Percentiles rank a stretch among this genome's conserved stretches.
Evolutionary conservation across 2,113 vertebrate species (phyloP).

Genomic region (Scortum barcoo): DNA sequence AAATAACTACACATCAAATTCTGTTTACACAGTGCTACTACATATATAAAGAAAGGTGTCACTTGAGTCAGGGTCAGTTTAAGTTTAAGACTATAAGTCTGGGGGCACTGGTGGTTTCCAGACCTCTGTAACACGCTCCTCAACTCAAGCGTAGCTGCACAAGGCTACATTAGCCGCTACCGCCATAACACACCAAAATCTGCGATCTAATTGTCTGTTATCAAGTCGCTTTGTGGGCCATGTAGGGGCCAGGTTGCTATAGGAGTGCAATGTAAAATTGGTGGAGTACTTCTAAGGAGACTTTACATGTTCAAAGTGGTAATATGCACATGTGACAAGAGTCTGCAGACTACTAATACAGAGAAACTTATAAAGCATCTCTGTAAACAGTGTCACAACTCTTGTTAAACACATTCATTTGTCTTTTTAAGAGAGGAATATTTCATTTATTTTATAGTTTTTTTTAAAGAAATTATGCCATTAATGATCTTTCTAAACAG

Average conservation of each 20-base stretch:
- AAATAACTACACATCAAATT: neutral
- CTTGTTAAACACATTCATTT: conserved; percentile 53
- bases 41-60: neutral
- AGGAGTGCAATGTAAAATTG: no score
- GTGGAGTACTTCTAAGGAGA: no score
- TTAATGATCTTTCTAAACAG: neutral
- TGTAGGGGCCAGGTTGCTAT: no score
- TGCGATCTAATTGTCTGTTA: neutral
- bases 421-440: conserved; percentile 45
- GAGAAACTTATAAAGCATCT: no score
- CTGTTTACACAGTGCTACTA: neutral
- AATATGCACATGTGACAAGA: no score
- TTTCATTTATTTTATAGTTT: neutral
- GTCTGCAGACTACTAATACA: no score
- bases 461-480: neutral
- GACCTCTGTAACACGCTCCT: neutral
- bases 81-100: neutral
- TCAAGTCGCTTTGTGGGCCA: neutral
- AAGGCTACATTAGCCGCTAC: neutral
- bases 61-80: neutral
- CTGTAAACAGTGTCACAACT: conserved; percentile 50
- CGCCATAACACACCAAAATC: neutral
- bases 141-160: neutral
- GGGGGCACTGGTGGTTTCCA: no score
- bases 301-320: no score